Percentiles rank a stretch among this genome's conserved stretches.
These are phyloP conservation scores for Limnephilus lunatus DNA, from an alignment of 2,888 invertebrate species.

Conservation along the genomic window DNA sequence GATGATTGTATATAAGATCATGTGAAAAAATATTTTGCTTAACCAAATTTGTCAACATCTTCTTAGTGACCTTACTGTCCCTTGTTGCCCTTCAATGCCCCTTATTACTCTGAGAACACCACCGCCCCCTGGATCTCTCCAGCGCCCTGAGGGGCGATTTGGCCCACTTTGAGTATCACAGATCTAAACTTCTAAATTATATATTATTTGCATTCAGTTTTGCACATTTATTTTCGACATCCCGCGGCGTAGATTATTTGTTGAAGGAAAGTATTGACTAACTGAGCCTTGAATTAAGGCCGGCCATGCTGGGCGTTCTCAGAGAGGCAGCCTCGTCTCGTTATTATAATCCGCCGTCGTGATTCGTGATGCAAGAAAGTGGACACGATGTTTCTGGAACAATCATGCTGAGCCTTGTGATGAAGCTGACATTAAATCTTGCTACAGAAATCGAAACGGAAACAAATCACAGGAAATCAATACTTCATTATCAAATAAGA, in stretches of 20 bases:
- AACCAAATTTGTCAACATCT: too few species aligned
- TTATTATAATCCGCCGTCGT: conserved; percentile 25
- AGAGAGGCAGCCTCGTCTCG: conserved; percentile 4
- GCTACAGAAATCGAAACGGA: conserved; percentile 29
- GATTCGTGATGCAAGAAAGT: conserved; percentile 48
- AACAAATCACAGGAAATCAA: background rate
- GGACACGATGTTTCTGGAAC: conserved; percentile 37
- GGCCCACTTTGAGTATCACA: background rate
- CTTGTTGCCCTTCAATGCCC: background rate
- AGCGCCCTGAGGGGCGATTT: background rate
- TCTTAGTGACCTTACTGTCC: too few species aligned
- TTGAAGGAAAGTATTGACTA: conserved; percentile 24
- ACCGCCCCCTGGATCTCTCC: background rate
- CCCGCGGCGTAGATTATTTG: conserved; percentile 15
- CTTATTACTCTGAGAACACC: background rate
- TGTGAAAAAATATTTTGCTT: too few species aligned
- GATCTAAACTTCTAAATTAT: background rate
- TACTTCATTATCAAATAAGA: background rate
- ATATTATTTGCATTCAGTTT: background rate
- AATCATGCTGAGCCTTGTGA: conserved; percentile 3
- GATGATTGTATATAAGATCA: too few species aligned
- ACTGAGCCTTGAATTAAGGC: conserved; percentile 36
- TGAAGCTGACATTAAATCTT: conserved; percentile 26
- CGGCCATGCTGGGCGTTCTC: conserved; percentile 12
- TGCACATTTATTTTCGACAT: conserved; percentile 18